Evolutionary conservation across 2,113 vertebrate genomes (phyloP).

Genomic region (Petromus typicus): DNA sequence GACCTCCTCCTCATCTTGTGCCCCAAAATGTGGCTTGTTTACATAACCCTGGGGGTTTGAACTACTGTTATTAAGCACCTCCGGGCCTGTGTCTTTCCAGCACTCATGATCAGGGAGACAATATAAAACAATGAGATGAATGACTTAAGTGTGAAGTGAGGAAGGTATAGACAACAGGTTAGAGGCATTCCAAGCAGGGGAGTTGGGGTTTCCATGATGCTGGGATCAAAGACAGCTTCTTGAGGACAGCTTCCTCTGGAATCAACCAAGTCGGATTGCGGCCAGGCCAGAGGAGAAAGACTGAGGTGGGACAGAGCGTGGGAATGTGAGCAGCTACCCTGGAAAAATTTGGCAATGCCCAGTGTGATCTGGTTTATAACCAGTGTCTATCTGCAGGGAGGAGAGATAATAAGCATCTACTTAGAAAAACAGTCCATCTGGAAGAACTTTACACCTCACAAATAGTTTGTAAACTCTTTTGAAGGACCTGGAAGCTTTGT

Average conservation of each 20-base stretch:
- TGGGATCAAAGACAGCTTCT: neutral
- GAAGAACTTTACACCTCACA: neutral
- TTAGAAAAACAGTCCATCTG: neutral
- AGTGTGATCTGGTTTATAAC: neutral
- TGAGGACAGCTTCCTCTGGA: too few species aligned
- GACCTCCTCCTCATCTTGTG: neutral
- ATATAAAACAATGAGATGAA: neutral
- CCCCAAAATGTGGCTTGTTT: neutral
- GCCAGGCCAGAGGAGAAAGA: too few species aligned
- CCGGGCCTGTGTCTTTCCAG: neutral
- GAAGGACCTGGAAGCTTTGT: neutral
- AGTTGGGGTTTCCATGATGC: neutral
- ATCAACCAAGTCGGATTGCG: neutral
- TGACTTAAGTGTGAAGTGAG: neutral
- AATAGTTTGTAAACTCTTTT: neutral
- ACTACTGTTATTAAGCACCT: neutral
- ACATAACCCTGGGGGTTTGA: neutral
- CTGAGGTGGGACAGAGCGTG: fast-evolving
- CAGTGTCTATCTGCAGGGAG: neutral
- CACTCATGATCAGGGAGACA: neutral
- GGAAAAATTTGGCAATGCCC: neutral
- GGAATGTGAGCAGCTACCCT: neutral
- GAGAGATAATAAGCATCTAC: neutral
- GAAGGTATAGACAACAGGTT: neutral
- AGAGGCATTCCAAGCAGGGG: neutral